Conservation (phyloP, 2,797 vertebrate species). For the Anomalospiza imberbis region DNA sequence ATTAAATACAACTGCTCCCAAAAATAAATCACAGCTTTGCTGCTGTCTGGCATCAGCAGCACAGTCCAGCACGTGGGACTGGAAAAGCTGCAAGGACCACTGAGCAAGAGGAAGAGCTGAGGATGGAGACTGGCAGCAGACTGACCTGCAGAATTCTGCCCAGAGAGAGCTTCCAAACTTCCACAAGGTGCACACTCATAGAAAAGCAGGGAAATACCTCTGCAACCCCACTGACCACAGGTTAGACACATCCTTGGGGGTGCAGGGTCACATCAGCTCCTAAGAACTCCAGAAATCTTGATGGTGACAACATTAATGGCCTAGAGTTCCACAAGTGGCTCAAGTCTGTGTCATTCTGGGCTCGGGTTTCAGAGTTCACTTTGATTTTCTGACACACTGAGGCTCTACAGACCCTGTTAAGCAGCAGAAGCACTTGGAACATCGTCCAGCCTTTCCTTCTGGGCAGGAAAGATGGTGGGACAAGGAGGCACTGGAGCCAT, state of each 20-base stretch:
- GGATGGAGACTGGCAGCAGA: background rate
- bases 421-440: background rate
- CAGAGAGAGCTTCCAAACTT: background rate
- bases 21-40: background rate
- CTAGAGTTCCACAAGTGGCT: background rate
- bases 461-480: background rate
- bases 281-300: background rate
- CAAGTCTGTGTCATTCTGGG: background rate
- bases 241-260: too few species aligned
- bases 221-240: background rate
- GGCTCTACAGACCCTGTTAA: background rate
- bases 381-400: background rate
- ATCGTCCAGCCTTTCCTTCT: background rate
- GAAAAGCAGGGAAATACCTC: background rate
- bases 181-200: background rate
- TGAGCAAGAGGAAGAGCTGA: background rate
- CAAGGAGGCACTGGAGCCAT: background rate
- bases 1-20: background rate
- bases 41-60: background rate
- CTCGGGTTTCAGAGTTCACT: background rate
- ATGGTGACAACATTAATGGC: background rate
- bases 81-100: background rate
- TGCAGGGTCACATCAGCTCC: background rate
- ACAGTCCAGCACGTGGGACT: fast-evolving
- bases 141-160: background rate